These are phyloP conservation scores for Andinoacara biseriatus DNA, from an alignment of 2,113 vertebrate species.

Conservation along the genomic window DNA sequence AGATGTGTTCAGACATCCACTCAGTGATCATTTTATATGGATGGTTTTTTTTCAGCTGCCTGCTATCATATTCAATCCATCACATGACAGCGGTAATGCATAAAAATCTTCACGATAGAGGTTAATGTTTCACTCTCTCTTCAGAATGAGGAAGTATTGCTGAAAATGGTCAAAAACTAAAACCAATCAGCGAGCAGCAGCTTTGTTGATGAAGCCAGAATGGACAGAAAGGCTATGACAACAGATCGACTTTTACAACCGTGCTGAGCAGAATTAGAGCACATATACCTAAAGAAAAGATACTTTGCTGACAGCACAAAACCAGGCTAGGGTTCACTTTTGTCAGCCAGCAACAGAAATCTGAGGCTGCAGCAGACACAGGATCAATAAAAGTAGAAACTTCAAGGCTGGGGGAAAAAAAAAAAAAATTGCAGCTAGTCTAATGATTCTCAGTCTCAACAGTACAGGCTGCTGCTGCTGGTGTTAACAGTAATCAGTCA, in stretches of 20 bases:
- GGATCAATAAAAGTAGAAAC: background rate
- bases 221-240: background rate
- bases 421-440: background rate
- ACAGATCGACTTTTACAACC: background rate
- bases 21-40: background rate
- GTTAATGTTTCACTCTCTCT: too few species aligned
- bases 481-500: background rate
- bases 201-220: background rate
- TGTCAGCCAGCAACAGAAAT: background rate
- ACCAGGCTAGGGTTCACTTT: background rate
- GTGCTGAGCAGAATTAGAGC: background rate
- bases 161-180: background rate
- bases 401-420: background rate
- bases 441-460: background rate
- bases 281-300: too few species aligned
- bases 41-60: background rate
- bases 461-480: background rate
- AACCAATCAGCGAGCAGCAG: background rate
- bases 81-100: background rate
- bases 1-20: background rate
- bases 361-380: background rate
- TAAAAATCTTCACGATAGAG: background rate
- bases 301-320: background rate
- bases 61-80: background rate
- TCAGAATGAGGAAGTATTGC: background rate